A percentile compares a stretch with the other conserved stretches of the same genome.
phyloP scores from a whole-genome alignment of 2,113 vertebrate species.

The Dicerorhinus sumatrensis region DNA sequence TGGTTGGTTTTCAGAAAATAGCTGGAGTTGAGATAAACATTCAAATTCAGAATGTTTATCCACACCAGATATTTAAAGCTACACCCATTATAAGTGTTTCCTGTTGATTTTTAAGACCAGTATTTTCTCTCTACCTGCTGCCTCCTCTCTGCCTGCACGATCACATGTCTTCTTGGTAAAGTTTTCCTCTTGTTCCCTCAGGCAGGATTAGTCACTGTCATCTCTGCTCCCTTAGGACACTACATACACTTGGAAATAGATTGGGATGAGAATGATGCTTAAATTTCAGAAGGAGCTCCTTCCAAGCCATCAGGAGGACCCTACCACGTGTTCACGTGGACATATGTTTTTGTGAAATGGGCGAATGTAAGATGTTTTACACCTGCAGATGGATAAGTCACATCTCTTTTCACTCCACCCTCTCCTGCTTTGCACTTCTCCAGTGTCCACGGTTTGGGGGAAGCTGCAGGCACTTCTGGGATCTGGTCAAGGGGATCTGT shows the following conservation, averaged over 20 bases:
- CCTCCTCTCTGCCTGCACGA: background rate
- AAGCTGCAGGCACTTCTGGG: background rate
- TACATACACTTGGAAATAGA: background rate
- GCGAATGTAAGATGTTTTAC: background rate
- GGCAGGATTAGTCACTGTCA: background rate
- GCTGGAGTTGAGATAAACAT: slow-evolving; percentile 42
- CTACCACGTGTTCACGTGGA: background rate
- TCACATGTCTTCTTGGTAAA: background rate
- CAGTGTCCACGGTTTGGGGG: background rate
- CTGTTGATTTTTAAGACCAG: background rate
- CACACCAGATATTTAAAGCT: background rate
- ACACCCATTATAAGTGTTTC: background rate
- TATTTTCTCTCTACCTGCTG: background rate
- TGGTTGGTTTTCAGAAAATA: slow-evolving; percentile 52
- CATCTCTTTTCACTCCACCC: background rate
- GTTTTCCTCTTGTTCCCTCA: background rate
- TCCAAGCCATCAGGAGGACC: background rate
- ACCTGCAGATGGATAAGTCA: background rate
- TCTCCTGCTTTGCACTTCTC: background rate
- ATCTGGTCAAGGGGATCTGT: background rate
- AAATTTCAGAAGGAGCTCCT: background rate
- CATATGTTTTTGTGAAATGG: background rate
- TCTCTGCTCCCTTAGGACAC: background rate
- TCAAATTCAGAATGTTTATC: slow-evolving; percentile 25
- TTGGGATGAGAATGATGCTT: background rate